These are phyloP conservation scores for Idaea dimidiata DNA, from an alignment of 2,888 invertebrate species.

Conservation along the genomic window DNA sequence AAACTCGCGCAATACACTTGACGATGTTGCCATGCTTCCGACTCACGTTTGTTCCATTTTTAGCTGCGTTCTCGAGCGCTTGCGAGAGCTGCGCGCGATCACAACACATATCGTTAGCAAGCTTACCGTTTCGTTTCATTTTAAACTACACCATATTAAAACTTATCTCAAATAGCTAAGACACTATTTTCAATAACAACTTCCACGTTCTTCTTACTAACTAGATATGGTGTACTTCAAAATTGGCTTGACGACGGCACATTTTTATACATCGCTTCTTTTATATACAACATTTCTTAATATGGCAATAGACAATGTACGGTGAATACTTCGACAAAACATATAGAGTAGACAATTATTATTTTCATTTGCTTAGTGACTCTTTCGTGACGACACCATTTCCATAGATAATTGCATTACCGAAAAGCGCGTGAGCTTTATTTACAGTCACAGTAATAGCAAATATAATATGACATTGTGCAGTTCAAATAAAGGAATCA, in stretches of 20 bases:
- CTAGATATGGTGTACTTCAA: not conserved
- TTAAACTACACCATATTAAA: slow-evolving; percentile 36
- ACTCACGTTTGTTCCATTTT: slow-evolving; percentile 84
- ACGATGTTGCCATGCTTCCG: slow-evolving; percentile 58
- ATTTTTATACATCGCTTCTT: not conserved
- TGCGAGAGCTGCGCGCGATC: slow-evolving; percentile 76
- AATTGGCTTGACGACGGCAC: not conserved
- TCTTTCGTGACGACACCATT: slow-evolving; percentile 17
- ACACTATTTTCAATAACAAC: not conserved
- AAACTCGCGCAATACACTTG: not conserved
- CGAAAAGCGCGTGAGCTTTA: slow-evolving; percentile 33
- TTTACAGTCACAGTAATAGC: slow-evolving; percentile 34
- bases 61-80: slow-evolving; percentile 86
- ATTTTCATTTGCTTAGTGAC: slow-evolving; percentile 12
- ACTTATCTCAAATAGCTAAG: not conserved
- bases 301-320: slow-evolving; percentile 2
- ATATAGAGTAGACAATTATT: slow-evolving; percentile 9
- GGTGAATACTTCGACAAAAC: slow-evolving; percentile 1
- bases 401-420: slow-evolving; percentile 21
- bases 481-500: slow-evolving; percentile 14
- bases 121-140: slow-evolving; percentile 41
- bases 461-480: slow-evolving; percentile 26
- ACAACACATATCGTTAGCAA: slow-evolving; percentile 75
- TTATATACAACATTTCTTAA: not conserved
- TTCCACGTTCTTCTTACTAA: not conserved